These are phyloP conservation scores for Phataginus tetradactyla DNA, from an alignment of 2,797 vertebrate species.

Conservation along the genomic window DNA sequence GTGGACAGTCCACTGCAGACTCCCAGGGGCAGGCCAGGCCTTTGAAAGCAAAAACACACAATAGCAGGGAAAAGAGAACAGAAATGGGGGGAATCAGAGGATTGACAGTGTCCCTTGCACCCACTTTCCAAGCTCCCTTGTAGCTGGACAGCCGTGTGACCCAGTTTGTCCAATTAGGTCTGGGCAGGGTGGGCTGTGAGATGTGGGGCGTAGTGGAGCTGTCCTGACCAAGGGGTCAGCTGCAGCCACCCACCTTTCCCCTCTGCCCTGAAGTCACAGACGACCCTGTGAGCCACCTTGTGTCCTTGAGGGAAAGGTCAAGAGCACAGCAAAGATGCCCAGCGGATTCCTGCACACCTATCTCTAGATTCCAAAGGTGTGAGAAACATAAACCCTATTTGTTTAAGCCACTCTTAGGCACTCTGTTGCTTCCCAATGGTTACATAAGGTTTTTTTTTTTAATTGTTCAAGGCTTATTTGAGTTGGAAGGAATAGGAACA, in stretches of 20 bases:
- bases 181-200: accelerated
- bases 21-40: background rate
- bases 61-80: background rate
- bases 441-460: background rate
- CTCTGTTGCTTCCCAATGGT: background rate
- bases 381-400: background rate
- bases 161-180: background rate
- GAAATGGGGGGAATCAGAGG: background rate
- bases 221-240: background rate
- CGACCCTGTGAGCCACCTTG: background rate
- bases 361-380: background rate
- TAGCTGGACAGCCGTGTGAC: background rate
- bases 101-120: too few relatives aligned
- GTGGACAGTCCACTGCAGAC: background rate
- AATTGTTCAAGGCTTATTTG: background rate
- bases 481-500: background rate
- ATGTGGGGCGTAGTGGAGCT: background rate
- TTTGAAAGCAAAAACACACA: background rate
- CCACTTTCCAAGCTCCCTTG: background rate
- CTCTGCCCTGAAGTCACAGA: background rate
- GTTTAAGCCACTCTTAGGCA: background rate
- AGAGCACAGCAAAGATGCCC: background rate
- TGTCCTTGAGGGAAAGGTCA: background rate
- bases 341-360: accelerated
- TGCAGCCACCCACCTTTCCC: too few relatives aligned